Evolutionary conservation across 1,140 invertebrate genomes (phyloP).

Genomic region (Hyposmocoma kahamanoa): DNA sequence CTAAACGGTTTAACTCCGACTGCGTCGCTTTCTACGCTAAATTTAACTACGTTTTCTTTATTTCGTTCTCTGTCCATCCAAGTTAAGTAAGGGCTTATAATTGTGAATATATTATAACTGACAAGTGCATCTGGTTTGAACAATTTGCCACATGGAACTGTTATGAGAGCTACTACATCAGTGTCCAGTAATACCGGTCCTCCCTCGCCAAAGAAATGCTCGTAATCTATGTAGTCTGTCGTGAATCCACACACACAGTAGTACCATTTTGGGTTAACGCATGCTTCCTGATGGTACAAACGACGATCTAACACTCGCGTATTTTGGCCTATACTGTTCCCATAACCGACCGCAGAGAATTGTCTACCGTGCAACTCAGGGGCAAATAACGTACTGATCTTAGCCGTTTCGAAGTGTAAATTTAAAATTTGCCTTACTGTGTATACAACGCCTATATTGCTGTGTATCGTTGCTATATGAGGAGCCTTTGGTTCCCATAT

Average conservation of each 20-base stretch:
- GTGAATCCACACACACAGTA: slow-evolving; percentile 46
- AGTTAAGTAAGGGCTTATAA: slow-evolving; percentile 32
- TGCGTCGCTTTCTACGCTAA: too few relatives aligned
- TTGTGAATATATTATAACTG: slow-evolving; percentile 44
- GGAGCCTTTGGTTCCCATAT: slow-evolving; percentile 20
- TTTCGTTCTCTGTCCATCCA: slow-evolving; percentile 33
- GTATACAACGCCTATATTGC: slow-evolving; percentile 42
- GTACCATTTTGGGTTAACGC: slow-evolving; percentile 46
- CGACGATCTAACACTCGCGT: slow-evolving; percentile 30
- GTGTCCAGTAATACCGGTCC: slow-evolving; percentile 34
- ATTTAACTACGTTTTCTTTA: not conserved
- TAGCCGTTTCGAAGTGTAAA: slow-evolving; percentile 20
- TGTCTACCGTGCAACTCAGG: slow-evolving; percentile 31
- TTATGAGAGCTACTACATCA: slow-evolving; percentile 34
- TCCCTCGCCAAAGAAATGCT: slow-evolving; percentile 37
- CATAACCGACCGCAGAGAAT: slow-evolving; percentile 35
- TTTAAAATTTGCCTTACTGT: slow-evolving; percentile 23
- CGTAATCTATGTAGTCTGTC: slow-evolving; percentile 17
- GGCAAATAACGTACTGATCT: slow-evolving; percentile 30
- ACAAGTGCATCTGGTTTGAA: slow-evolving; percentile 13
- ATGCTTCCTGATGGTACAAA: slow-evolving; percentile 32
- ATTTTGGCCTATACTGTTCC: slow-evolving; percentile 18
- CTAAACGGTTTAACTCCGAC: too few relatives aligned
- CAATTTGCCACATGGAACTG: slow-evolving; percentile 26
- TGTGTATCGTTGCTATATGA: slow-evolving; percentile 31